Evolutionary conservation across 2,888 invertebrate species (phyloP), one percentile per base, ranked within the genome.

Genomic region (Apodemia mormo): DNA sequence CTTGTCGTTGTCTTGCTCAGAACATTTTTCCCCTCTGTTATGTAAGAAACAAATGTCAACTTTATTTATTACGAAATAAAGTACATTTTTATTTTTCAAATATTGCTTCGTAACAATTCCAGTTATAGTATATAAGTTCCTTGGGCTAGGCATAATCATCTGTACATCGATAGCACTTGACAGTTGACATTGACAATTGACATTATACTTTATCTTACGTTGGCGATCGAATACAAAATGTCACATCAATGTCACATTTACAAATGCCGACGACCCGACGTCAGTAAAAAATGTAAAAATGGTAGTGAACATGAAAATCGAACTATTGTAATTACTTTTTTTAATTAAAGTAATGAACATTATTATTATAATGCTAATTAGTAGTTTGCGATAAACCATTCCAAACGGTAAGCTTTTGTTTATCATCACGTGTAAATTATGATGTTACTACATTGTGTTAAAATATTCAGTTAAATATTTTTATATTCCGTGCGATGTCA

Each of bases 401-500:
- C 30, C 3, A 29, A 29, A 22, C 67, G 54, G 54, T 52, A 45
- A 29, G 52, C 30, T 29, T 33, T 58, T 68, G 14, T 37, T 37
- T 56, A 29, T 40, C n/a, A 29, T 61, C 40, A 40, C 29, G 64
- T 40, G 56, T 56, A 67, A 56, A 73, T 64, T 14, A 64, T 10
- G 37, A 64, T 64, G 61, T 37, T 64, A 64, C 14, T 37, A n/a
- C n/a, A 64, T 33, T 64, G 14, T n/a, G 33, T 37, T n/a, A 54
- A 54, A n/a, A 54, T 54, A 54, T 22, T 54, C 22, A 54, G 68
- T 68, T 72, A 71, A 71, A 68, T 72, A 69, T 76, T 78, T 75
- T 79, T 77, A 79, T 79, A 70, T n/a, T 22, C 65, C 67, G 43
- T 77, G 72, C 71, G 69, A 78, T 79, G 82, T 74, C 80, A 72